Base-by-base conservation (phyloP, 2,888 invertebrate species). In the Ormia ochracea region DNA sequence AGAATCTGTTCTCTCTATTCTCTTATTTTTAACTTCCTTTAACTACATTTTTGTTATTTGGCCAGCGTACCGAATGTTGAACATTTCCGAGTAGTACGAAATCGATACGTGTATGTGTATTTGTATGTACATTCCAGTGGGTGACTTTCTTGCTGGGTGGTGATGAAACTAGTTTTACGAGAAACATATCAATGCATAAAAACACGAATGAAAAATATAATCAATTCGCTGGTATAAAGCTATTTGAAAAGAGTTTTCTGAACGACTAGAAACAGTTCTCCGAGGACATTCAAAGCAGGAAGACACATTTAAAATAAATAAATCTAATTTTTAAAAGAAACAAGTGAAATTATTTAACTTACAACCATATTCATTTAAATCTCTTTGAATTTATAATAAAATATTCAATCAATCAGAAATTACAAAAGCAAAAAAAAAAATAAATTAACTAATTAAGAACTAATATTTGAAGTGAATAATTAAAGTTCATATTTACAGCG, bases 241-340 rank as follows among this genome's bases (percentile, higher is more conserved):
- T 80, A 80, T 80, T 76, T 80, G 56, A 76, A 76, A 80, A 76
- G 72, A 76, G 63, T 72, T 80, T 72, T 61, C 33, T 68, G 45
- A 76, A 63, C 61, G 50, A 80, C 76, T 63, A 76, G 68, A 80
- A 80, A 73, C 80, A 80, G 80, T 80, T 80, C 80, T 76, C 66
- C 63, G 76, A 80, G 80, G 80, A 80, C 80, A 73, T 80, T 76
- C 72, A 76, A 52, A 80, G 80, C 54, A 76, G 72, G 43, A 76
- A 80, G 80, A 80, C 80, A 75, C 12, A 65, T 31, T 38, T 3
- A 54, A 56, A 36, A 54, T 19, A 19, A 66, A 26, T 61, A 74
- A 75, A 78, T n/a, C 58, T 58, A 74, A 19, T 54, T 43, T 12
- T 61, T 19, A 45, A 36, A 58, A 63, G 23, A 72, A 61, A 70